Percentiles rank a stretch among this genome's conserved stretches.
Conservation (phyloP, 2,113 vertebrate species). For the Microcebus jonahi region DNA sequence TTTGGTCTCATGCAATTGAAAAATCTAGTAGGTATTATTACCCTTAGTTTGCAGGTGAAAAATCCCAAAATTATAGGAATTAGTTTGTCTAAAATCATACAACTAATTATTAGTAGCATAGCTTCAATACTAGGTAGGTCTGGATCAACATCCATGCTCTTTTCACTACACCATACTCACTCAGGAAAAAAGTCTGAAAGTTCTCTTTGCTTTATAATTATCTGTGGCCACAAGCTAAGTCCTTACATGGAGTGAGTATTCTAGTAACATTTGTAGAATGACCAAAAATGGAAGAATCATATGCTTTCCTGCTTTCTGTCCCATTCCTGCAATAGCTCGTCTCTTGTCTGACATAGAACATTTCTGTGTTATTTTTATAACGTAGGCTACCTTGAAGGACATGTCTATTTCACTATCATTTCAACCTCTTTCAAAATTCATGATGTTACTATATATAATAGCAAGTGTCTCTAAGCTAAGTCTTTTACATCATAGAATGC, state of each 20-base stretch:
- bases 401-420: background rate
- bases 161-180: background rate
- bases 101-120: background rate
- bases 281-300: conserved; percentile 37
- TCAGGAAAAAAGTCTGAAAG: background rate
- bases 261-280: background rate
- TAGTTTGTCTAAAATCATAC: conserved; percentile 20
- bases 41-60: background rate
- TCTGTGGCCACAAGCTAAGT: background rate
- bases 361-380: conserved; percentile 34
- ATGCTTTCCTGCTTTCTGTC: background rate
- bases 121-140: background rate
- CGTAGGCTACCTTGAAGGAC: background rate
- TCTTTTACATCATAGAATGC: background rate
- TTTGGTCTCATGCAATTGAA: background rate
- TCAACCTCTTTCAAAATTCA: background rate
- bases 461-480: background rate
- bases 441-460: background rate
- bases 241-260: background rate
- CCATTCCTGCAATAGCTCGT: background rate
- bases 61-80: background rate
- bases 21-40: background rate
- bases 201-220: conserved; percentile 1
- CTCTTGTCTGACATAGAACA: background rate
- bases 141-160: background rate